phyloP scores from a whole-genome alignment of 2,797 vertebrate species.

The Gadopsis marmoratus region DNA sequence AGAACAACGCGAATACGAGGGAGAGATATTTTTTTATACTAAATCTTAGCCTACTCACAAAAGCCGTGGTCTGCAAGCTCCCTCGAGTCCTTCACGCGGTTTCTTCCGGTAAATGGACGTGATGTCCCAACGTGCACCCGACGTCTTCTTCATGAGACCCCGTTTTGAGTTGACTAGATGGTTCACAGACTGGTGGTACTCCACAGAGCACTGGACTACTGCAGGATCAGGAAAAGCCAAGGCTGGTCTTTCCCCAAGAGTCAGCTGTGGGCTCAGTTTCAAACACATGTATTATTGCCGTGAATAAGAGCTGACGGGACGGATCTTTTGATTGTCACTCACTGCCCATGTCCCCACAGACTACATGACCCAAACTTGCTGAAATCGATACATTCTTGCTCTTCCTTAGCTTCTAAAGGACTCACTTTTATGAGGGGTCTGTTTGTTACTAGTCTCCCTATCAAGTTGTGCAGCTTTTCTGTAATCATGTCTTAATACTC shows the following conservation, averaged over 20 bases:
- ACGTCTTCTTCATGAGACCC: constrained; percentile 47
- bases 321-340: constrained; percentile 64
- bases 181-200: constrained; percentile 49
- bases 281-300: constrained; percentile 41
- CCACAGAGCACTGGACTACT: constrained; percentile 45
- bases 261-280: constrained; percentile 28
- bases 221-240: constrained; percentile 43
- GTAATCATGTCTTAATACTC: constrained; percentile 82
- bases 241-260: constrained; percentile 32
- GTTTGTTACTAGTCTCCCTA: constrained; percentile 80
- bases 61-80: constrained; percentile 61
- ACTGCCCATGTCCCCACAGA: constrained; percentile 54
- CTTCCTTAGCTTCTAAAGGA: constrained; percentile 70
- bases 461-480: constrained; percentile 79
- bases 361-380: constrained; percentile 57
- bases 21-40: constrained; percentile 82
- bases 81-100: constrained; percentile 48
- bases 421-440: constrained; percentile 76
- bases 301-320: constrained; percentile 56
- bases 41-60: constrained; percentile 62
- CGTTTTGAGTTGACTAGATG: constrained; percentile 37
- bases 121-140: constrained; percentile 44
- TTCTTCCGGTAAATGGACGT: constrained; percentile 56
- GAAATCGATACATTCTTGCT: constrained; percentile 57
- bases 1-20: constrained; percentile 56